These are phyloP conservation scores for Linnaemya tessellans DNA, from an alignment of 2,888 invertebrate species.

Conservation along the genomic window DNA sequence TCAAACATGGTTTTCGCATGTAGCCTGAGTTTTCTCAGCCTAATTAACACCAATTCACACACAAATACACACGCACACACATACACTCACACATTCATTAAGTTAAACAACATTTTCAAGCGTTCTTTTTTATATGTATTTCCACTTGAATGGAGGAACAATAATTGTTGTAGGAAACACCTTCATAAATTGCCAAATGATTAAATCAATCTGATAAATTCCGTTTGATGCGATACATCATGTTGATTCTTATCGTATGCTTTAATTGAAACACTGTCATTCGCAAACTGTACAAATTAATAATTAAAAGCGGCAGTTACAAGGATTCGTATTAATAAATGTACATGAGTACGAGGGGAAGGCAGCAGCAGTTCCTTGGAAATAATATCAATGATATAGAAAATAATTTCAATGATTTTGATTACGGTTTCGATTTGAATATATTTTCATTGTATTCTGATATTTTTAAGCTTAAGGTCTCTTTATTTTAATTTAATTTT, in stretches of 20 bases:
- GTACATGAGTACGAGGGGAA: neutral
- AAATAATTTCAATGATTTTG: too few species aligned
- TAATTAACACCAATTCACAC: slow-evolving; percentile 54
- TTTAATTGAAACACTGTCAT: slow-evolving; percentile 47
- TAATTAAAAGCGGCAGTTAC: slow-evolving; percentile 5
- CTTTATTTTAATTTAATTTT: neutral
- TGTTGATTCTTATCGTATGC: slow-evolving; percentile 1
- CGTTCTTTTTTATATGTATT: neutral
- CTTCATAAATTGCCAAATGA: slow-evolving; percentile 49
- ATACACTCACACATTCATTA: too few species aligned
- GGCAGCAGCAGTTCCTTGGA: too few species aligned
- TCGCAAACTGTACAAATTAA: slow-evolving; percentile 30
- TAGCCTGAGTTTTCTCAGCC: slow-evolving; percentile 49
- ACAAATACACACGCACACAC: neutral
- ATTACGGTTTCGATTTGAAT: too few species aligned
- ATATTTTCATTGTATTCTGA: too few species aligned
- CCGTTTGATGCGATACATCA: neutral
- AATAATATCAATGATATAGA: too few species aligned
- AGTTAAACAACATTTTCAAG: neutral
- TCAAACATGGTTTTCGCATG: slow-evolving; percentile 26
- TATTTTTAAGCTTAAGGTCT: too few species aligned
- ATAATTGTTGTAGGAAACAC: slow-evolving; percentile 58
- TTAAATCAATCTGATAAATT: slow-evolving; percentile 51
- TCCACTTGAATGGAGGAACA: slow-evolving; percentile 15
- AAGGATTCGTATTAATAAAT: neutral